Conservation (phyloP, 1,140 invertebrate species). For the Acromyrmex echinatior region DNA sequence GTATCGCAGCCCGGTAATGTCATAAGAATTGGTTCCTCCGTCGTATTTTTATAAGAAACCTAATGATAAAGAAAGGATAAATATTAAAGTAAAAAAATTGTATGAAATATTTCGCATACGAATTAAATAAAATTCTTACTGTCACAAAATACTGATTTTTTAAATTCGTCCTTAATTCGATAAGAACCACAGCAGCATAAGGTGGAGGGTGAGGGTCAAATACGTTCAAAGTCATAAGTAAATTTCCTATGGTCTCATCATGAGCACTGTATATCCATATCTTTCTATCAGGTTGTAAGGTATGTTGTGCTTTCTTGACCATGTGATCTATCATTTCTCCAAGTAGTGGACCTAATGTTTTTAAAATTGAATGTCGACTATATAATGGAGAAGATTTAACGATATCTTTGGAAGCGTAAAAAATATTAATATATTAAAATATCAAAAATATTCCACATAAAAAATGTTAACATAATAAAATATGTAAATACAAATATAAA, state of each 20-base stretch:
- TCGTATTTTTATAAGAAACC: conserved; percentile 89
- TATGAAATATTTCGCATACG: background rate
- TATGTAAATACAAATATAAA: background rate
- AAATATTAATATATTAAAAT: conserved; percentile 15
- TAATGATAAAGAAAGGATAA: conserved; percentile 78
- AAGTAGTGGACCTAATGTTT: conserved; percentile 88
- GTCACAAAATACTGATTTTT: conserved; percentile 84
- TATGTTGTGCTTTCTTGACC: conserved; percentile 83
- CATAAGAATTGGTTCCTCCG: conserved; percentile 86
- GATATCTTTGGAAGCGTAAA: background rate
- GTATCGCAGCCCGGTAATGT: conserved; percentile 88
- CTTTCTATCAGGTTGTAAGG: conserved; percentile 87
- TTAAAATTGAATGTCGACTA: conserved; percentile 45
- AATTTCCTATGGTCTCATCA: conserved; percentile 93
- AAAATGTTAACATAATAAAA: background rate
- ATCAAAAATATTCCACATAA: background rate
- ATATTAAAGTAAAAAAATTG: background rate
- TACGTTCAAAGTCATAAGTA: conserved; percentile 91
- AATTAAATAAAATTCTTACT: conserved; percentile 75
- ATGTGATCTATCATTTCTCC: conserved; percentile 89
- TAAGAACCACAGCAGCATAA: conserved; percentile 90
- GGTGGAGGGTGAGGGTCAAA: conserved; percentile 92
- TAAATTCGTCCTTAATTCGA: conserved; percentile 89
- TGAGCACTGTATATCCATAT: conserved; percentile 93
- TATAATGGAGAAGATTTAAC: background rate